A percentile compares a stretch with the other conserved stretches of the same genome.
Conservation (phyloP, 2,888 invertebrate genomes). For the Caenorhabditis sp. region DNA sequence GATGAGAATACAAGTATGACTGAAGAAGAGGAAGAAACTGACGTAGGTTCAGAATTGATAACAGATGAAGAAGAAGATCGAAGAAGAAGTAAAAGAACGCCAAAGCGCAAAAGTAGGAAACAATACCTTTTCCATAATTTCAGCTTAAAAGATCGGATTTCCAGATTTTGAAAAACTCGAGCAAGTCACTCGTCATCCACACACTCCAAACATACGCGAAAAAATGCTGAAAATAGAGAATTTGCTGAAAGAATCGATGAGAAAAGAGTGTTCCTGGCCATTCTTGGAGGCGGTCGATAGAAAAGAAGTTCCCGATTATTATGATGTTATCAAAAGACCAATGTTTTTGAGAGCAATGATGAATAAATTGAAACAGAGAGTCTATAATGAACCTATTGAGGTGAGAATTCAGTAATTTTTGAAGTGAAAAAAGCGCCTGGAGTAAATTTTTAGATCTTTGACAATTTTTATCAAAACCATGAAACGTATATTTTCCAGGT, state of each 20-base stretch:
- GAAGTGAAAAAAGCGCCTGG: background rate
- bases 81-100: background rate
- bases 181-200: background rate
- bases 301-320: slow-evolving; percentile 75
- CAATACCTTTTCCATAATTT: too few species aligned
- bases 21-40: background rate
- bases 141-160: background rate
- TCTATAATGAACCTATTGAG: slow-evolving; percentile 48
- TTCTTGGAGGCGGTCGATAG: slow-evolving; percentile 57
- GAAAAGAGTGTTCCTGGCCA: slow-evolving; percentile 54
- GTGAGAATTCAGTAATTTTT: slow-evolving; percentile 5
- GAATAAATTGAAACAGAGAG: slow-evolving; percentile 53
- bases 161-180: background rate
- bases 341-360: slow-evolving; percentile 91
- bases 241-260: slow-evolving; percentile 53
- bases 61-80: background rate
- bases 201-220: slow-evolving; percentile 16
- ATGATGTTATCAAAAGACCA: slow-evolving; percentile 92
- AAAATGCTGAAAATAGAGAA: slow-evolving; percentile 44
- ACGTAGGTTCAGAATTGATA: background rate
- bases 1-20: slow-evolving; percentile 4
- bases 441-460: background rate
- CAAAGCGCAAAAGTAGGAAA: background rate
- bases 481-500: slow-evolving; percentile 22
- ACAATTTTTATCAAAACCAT: background rate